Percentiles rank a stretch among this genome's conserved stretches.
These are phyloP conservation scores for Anarsia innoxiella DNA, from an alignment of 2,888 invertebrate species.

Conservation along the genomic window DNA sequence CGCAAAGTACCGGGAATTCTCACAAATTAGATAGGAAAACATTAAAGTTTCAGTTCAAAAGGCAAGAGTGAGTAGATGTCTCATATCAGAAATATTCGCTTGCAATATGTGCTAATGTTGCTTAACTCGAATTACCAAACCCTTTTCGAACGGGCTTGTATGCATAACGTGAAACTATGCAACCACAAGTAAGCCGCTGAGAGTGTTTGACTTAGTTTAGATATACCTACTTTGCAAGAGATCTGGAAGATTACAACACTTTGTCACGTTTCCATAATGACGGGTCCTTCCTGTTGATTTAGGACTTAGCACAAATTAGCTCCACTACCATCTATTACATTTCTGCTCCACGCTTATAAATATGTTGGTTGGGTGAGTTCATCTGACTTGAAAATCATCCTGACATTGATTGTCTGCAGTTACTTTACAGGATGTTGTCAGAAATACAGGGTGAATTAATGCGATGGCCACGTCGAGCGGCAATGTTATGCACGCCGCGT, in stretches of 20 bases:
- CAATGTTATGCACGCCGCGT: constrained; percentile 54
- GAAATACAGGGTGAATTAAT: constrained; percentile 46
- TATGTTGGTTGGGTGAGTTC: too few species aligned
- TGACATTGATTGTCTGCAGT: too few species aligned
- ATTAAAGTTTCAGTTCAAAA: constrained; percentile 22
- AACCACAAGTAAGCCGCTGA: constrained; percentile 34
- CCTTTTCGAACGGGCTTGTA: neutral
- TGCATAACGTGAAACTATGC: constrained; percentile 15
- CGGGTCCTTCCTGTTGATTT: constrained; percentile 55
- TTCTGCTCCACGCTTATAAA: constrained; percentile 9
- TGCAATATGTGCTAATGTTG: too few species aligned
- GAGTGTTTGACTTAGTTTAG: constrained; percentile 57
- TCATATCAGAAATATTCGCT: neutral
- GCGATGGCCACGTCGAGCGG: constrained; percentile 23
- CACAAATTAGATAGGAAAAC: constrained; percentile 33
- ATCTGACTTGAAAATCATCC: too few species aligned
- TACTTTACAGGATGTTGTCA: too few species aligned
- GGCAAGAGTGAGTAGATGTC: neutral
- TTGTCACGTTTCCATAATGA: constrained; percentile 41
- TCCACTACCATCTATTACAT: constrained; percentile 36
- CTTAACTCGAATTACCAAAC: too few species aligned
- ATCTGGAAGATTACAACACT: constrained; percentile 65
- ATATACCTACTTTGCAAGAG: constrained; percentile 62
- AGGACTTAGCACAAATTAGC: constrained; percentile 60
- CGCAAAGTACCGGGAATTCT: constrained; percentile 27